Percentiles rank a stretch among this genome's conserved stretches.
Conservation (phyloP, 2,888 invertebrate genomes). For the Chamaedrilus cognettii region DNA sequence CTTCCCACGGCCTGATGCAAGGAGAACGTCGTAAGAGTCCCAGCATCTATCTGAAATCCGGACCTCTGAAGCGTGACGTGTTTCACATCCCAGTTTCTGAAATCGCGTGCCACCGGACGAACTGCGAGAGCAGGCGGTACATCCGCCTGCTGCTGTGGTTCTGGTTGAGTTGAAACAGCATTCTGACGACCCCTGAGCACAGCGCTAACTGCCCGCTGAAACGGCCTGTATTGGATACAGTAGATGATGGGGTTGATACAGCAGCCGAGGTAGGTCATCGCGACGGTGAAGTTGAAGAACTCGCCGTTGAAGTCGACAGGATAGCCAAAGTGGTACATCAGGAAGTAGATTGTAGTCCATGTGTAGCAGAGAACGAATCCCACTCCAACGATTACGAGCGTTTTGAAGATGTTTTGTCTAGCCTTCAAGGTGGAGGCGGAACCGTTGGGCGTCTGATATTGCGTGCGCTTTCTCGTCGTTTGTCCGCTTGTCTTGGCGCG, state of each 20-base stretch:
- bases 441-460: background rate
- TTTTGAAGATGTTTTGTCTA: slow-evolving; percentile 1
- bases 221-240: slow-evolving; percentile 28
- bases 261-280: slow-evolving; percentile 30
- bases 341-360: background rate
- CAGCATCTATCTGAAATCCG: too few species aligned
- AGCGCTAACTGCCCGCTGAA: slow-evolving; percentile 17
- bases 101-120: too few species aligned
- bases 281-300: slow-evolving; percentile 12
- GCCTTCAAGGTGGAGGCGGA: background rate
- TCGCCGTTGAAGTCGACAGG: background rate
- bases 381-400: background rate
- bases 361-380: slow-evolving; percentile 1
- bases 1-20: too few species aligned
- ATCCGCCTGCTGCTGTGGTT: too few species aligned
- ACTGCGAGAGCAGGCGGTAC: too few species aligned
- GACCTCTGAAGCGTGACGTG: too few species aligned
- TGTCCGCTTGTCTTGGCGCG: too few species aligned
- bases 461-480: too few species aligned
- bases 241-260: slow-evolving; percentile 38
- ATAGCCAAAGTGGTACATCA: background rate
- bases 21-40: too few species aligned
- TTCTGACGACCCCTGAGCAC: background rate
- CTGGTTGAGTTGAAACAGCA: too few species aligned
- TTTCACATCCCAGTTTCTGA: too few species aligned